Base-by-base conservation (phyloP, 2,797 vertebrate species). In the Hylomyscus alleni region DNA sequence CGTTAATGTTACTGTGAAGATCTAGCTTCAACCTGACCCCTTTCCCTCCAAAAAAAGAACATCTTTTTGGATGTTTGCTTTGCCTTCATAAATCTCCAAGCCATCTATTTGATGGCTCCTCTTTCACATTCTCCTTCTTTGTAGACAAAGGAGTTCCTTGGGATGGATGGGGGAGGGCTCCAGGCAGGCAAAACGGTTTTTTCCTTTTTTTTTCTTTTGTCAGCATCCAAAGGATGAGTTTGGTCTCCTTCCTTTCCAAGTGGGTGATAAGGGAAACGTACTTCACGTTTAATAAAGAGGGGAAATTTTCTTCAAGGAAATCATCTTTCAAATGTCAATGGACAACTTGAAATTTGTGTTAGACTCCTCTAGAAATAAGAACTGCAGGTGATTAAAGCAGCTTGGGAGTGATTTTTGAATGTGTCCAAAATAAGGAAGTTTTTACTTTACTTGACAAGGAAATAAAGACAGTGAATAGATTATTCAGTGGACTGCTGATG, bases 401-500 rank as follows among this genome's bases (percentile, higher is more conserved):
- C 58, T 84, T 86, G 72, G 78, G 84, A 72, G 91, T 86, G 83
- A 94, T 96, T 96, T 96, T 95, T 88, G 90, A 93, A 96, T 72
- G 15, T 92, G 87, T 97, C 86, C 67, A 95, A 94, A 13, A 56
- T 75, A 72, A 96, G 94, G 97, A 96, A 97, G 73, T 94, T 93
- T 97, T 97, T 94, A 96, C 95, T 96, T 97, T 93, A 77, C 95
- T 97, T 97, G 97, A 98, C 93, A 96, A 95, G 95, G 81, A 97
- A 97, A 97, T 94, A 97, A 93, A 97, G 90, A 89, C 84, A 89
- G n/a, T 54, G 96, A 98, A 96, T 92, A 95, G 96, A 97, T 94
- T 97, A 95, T 97, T 98, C 89, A 92, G 1, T 65, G 78, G 94
- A 77, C 73, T 77, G 90, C 85, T 97, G 96, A 65, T 97, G 93